Percentiles rank a stretch among this genome's conserved stretches.
Evolutionary conservation across 2,888 invertebrate species (phyloP).

Genomic region (Hydraecia micacea): DNA sequence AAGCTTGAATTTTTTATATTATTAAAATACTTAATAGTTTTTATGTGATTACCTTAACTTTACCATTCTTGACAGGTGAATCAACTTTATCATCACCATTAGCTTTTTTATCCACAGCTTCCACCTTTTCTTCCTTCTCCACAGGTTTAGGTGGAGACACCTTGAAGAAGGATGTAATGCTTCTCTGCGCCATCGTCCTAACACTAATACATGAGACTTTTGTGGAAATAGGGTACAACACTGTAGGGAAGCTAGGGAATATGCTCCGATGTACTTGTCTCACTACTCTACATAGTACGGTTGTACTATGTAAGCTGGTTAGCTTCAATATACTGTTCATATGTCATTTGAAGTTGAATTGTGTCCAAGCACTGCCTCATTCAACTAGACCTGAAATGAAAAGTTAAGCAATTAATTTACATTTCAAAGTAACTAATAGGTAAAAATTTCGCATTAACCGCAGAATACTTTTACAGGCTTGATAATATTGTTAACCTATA

Average conservation of each 20-base stretch:
- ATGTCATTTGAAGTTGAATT: slow-evolving; percentile 3
- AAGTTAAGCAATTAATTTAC: slow-evolving; percentile 4
- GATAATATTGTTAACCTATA: background rate
- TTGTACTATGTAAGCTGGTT: too few relatives aligned
- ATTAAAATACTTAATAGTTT: background rate
- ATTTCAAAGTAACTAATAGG: background rate
- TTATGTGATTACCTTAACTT: slow-evolving; percentile 63
- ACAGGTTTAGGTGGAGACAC: slow-evolving; percentile 78
- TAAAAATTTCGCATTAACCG: background rate
- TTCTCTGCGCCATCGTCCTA: slow-evolving; percentile 84
- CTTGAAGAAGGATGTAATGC: slow-evolving; percentile 87
- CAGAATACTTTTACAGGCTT: background rate
- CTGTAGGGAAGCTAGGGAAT: background rate
- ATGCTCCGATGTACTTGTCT: slow-evolving; percentile 22
- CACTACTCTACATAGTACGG: slow-evolving; percentile 61
- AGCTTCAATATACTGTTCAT: slow-evolving; percentile 65
- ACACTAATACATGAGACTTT: slow-evolving; percentile 22
- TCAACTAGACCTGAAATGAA: slow-evolving; percentile 32
- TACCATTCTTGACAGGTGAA: slow-evolving; percentile 58
- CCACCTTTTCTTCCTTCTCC: slow-evolving; percentile 25
- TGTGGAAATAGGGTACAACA: slow-evolving; percentile 1
- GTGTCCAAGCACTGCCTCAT: background rate
- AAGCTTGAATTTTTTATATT: background rate
- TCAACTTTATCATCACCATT: slow-evolving; percentile 44
- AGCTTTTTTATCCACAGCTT: slow-evolving; percentile 51